Conservation (phyloP, 2,113 vertebrate genomes). For the Sminthopsis crassicaudata region DNA sequence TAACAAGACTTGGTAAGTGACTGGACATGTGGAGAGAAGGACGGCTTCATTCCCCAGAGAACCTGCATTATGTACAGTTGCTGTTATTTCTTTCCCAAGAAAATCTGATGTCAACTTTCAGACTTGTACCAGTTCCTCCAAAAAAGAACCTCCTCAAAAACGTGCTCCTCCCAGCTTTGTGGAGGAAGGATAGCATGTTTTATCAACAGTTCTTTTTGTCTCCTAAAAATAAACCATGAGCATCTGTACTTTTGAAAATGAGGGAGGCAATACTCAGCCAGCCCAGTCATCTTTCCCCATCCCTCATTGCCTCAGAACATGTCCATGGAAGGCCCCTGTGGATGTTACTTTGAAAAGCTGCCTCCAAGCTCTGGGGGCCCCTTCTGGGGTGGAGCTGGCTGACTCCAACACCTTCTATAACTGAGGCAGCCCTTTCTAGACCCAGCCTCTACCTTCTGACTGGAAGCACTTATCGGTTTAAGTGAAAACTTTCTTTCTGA, state of each 20-base stretch:
- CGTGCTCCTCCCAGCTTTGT: background rate
- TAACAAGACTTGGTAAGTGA: background rate
- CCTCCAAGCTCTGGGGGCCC: background rate
- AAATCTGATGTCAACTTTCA: conserved; percentile 69
- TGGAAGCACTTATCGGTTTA: background rate
- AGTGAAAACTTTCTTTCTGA: background rate
- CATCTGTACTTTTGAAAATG: conserved; percentile 61
- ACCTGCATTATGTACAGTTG: background rate
- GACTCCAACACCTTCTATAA: background rate
- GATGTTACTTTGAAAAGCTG: background rate
- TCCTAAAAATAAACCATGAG: conserved; percentile 74
- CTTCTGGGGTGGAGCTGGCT: background rate
- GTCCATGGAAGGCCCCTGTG: accelerated
- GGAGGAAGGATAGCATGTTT: conserved; percentile 48
- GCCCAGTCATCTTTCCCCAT: background rate
- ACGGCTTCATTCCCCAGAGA: conserved; percentile 23
- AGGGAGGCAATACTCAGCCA: conserved; percentile 24
- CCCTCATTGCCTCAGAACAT: background rate
- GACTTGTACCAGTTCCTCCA: conserved; percentile 37
- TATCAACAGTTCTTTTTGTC: conserved; percentile 42
- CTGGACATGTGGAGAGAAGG: background rate
- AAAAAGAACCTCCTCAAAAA: conserved; percentile 63
- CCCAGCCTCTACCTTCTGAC: background rate
- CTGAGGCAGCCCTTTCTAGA: background rate
- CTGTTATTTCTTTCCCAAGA: conserved; percentile 60